Evolutionary conservation across 2,888 invertebrate species (phyloP).

Genomic region (Oeneis ivallda): DNA sequence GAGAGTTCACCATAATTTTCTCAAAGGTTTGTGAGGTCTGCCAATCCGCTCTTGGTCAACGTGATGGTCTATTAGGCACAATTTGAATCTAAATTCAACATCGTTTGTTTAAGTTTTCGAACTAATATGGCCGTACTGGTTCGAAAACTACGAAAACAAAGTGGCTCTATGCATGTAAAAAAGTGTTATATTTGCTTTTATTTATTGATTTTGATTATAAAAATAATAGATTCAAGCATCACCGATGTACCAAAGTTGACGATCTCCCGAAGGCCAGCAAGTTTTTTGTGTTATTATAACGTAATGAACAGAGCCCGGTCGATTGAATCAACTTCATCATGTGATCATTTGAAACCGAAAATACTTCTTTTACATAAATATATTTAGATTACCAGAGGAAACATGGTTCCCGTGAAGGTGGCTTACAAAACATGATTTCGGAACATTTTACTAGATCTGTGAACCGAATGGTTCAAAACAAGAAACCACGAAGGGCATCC

Average conservation of each 20-base stretch:
- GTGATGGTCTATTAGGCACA: too few species aligned
- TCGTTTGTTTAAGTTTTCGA: neutral
- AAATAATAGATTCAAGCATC: neutral
- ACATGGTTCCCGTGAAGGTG: too few species aligned
- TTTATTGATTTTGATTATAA: neutral
- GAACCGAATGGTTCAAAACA: too few species aligned
- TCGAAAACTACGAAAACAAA: too few species aligned
- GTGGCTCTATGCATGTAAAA: neutral
- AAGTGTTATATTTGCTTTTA: neutral
- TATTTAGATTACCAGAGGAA: neutral
- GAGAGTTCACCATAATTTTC: too few species aligned
- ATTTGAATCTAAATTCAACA: neutral
- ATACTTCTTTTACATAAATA: neutral
- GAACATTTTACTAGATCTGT: too few species aligned
- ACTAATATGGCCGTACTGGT: too few species aligned
- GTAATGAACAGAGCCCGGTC: neutral
- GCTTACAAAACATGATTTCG: too few species aligned
- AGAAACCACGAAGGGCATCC: too few species aligned
- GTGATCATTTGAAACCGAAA: neutral
- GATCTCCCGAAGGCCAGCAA: slow-evolving; percentile 6
- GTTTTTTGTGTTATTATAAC: neutral
- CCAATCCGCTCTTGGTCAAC: too few species aligned
- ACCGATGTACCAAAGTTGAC: neutral
- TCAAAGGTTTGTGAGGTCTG: too few species aligned
- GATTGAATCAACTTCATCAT: neutral